Evolutionary conservation across 2,888 invertebrate genomes (phyloP).

Genomic region (Laspeyria flexula): DNA sequence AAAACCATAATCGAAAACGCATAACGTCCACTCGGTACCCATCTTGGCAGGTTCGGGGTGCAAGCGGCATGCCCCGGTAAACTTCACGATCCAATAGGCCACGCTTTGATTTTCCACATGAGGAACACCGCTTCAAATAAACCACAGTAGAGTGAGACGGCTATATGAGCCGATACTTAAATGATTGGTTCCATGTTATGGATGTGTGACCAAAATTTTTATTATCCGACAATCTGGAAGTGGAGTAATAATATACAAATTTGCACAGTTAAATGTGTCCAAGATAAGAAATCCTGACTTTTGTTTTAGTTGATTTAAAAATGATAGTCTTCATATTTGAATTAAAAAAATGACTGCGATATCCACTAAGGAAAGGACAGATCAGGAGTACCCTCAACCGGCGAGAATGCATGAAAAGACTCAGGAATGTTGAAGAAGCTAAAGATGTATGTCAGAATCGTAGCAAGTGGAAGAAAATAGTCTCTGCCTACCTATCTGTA

Average conservation of each 20-base stretch:
- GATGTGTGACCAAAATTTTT: slow-evolving; percentile 9
- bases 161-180: slow-evolving; percentile 19
- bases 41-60: slow-evolving; percentile 35
- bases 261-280: no score
- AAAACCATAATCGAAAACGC: slow-evolving; percentile 30
- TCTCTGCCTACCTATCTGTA: no score
- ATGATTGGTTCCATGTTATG: slow-evolving; percentile 7
- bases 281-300: no score
- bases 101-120: slow-evolving; percentile 50
- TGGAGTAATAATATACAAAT: neutral
- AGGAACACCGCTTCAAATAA: slow-evolving; percentile 45
- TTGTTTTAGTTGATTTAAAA: no score
- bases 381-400: no score
- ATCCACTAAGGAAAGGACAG: no score
- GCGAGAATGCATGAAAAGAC: no score
- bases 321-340: no score
- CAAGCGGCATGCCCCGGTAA: slow-evolving; percentile 38
- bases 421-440: no score
- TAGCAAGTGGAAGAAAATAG: no score
- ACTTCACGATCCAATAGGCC: slow-evolving; percentile 44
- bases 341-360: no score
- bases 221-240: neutral
- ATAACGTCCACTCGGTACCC: slow-evolving; percentile 27
- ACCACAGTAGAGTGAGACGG: slow-evolving; percentile 38
- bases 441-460: no score